phyloP scores from a whole-genome alignment of 1,140 invertebrate genomes.

The Centruroides sculpturatus region DNA sequence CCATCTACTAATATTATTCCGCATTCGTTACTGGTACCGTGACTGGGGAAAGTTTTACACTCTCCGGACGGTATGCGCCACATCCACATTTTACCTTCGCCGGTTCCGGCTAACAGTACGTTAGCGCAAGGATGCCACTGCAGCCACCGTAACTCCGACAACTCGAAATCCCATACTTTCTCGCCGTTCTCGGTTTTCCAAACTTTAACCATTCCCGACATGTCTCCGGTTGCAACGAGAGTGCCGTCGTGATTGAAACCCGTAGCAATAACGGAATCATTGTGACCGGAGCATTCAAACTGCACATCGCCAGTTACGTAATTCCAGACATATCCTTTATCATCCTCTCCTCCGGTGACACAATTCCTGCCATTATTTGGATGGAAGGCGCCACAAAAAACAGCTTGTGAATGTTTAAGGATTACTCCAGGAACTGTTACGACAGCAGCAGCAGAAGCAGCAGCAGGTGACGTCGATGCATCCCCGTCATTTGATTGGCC shows the following conservation, averaged over 20 bases:
- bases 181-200: constrained; percentile 45
- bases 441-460: too few relatives aligned
- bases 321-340: constrained; percentile 70
- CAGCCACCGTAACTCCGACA: constrained; percentile 40
- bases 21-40: constrained; percentile 1
- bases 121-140: constrained; percentile 61
- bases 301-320: constrained; percentile 45
- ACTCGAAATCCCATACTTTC: constrained; percentile 35
- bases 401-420: constrained; percentile 32
- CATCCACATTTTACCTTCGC: constrained; percentile 62
- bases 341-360: constrained; percentile 77
- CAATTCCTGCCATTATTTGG: constrained; percentile 38
- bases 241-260: constrained; percentile 63
- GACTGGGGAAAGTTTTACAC: constrained; percentile 6
- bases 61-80: constrained; percentile 56
- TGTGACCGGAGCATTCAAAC: constrained; percentile 50
- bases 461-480: too few relatives aligned
- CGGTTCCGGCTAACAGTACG: constrained; percentile 57
- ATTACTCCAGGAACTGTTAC: too few relatives aligned
- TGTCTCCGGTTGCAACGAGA: constrained; percentile 64
- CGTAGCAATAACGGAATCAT: constrained; percentile 65
- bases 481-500: too few relatives aligned
- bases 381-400: constrained; percentile 49
- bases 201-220: constrained; percentile 54
- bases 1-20: constrained; percentile 5